These are phyloP conservation scores for Disparrhopalites patrizii DNA, from an alignment of 2,888 invertebrate species.

Conservation along the genomic window DNA sequence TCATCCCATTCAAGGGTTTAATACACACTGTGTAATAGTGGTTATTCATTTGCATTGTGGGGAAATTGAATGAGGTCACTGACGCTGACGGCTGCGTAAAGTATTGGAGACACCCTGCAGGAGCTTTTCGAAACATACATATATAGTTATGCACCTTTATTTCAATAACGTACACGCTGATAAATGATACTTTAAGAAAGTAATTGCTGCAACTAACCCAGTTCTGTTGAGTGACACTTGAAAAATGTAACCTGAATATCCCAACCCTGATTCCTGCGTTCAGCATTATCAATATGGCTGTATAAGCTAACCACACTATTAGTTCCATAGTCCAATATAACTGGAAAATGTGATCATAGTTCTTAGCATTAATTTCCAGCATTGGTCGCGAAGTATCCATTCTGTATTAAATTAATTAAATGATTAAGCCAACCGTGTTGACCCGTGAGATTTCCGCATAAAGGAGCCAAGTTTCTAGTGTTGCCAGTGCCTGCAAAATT, in stretches of 20 bases:
- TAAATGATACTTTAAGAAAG: not conserved
- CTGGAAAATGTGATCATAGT: too few species aligned
- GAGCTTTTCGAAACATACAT: constrained; percentile 30
- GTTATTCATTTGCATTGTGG: constrained; percentile 37
- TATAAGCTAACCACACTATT: constrained; percentile 37
- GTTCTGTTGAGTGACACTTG: constrained; percentile 39
- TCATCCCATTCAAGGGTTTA: constrained; percentile 35
- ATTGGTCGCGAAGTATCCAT: not conserved
- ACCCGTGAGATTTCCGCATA: constrained; percentile 41
- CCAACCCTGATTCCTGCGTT: constrained; percentile 34
- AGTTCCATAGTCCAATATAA: constrained; percentile 42
- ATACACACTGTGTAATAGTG: constrained; percentile 44
- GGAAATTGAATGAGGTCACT: constrained; percentile 43
- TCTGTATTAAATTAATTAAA: too few species aligned
- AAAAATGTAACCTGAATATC: constrained; percentile 43
- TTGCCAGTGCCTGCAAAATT: constrained; percentile 37
- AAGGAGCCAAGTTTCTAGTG: constrained; percentile 30
- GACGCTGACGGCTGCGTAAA: constrained; percentile 37
- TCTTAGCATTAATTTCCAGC: too few species aligned
- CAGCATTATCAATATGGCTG: constrained; percentile 25
- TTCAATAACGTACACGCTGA: too few species aligned
- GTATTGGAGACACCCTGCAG: constrained; percentile 43
- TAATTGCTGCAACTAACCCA: too few species aligned
- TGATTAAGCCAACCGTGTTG: constrained; percentile 41
- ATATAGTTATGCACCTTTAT: not conserved